Percentiles rank a stretch among this genome's conserved stretches.
These are phyloP conservation scores for Cotesia congregata DNA, from an alignment of 2,888 invertebrate genomes.

Conservation along the genomic window DNA sequence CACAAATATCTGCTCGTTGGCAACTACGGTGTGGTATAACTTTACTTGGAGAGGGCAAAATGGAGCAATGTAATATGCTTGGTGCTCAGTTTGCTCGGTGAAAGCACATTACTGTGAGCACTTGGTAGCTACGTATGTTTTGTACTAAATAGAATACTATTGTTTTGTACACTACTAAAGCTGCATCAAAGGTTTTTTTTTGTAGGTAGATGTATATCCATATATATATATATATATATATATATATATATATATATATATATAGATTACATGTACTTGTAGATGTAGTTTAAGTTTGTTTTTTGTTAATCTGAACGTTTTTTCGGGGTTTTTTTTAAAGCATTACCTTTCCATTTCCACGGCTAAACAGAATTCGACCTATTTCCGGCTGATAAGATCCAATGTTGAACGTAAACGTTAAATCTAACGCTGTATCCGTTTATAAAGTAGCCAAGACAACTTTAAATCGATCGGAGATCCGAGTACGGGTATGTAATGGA, in stretches of 20 bases:
- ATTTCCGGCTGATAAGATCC: constrained; percentile 22
- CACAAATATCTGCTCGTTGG: constrained; percentile 22
- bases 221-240: not conserved
- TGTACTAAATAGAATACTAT: constrained; percentile 28
- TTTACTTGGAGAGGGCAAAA: constrained; percentile 31
- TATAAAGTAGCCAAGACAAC: not conserved
- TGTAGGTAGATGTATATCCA: not conserved
- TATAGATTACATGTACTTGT: not conserved
- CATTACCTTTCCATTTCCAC: not conserved
- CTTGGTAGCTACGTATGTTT: constrained; percentile 21
- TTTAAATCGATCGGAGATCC: not conserved
- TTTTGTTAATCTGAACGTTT: not conserved
- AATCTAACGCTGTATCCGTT: not conserved
- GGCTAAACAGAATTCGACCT: constrained; percentile 22
- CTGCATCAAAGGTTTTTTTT: not conserved
- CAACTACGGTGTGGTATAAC: constrained; percentile 16
- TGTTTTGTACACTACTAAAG: not conserved
- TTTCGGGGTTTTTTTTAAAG: not conserved
- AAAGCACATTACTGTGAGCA: constrained; percentile 38
- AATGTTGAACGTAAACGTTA: not conserved
- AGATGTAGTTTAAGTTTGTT: not conserved
- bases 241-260: not conserved
- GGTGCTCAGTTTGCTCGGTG: constrained; percentile 26
- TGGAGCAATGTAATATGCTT: constrained; percentile 37
- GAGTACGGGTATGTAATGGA: not conserved